Conservation (phyloP, 2,113 vertebrate species). For the Eolophus roseicapilla region DNA sequence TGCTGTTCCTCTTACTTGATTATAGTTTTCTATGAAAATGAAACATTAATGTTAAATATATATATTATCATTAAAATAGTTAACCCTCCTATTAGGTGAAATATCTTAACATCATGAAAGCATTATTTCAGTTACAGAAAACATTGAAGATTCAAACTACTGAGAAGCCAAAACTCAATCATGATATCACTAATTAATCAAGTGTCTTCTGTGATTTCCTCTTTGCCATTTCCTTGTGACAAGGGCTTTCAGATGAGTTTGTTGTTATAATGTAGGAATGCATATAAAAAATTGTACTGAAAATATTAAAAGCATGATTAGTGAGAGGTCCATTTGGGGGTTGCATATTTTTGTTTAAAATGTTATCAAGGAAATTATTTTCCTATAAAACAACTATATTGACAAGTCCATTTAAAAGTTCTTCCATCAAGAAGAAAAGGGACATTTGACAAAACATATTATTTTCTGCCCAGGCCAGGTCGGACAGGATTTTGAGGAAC, state of each 20-base stretch:
- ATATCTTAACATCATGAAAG: not conserved
- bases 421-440: not conserved
- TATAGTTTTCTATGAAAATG: not conserved
- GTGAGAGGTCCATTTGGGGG: not conserved
- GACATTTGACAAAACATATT: not conserved
- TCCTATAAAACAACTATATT: not conserved
- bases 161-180: not conserved
- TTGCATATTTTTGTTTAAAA: not conserved
- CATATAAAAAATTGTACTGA: not conserved
- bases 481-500: not conserved
- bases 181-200: not conserved
- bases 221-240: not conserved
- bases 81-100: not conserved
- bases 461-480: not conserved
- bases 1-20: not conserved
- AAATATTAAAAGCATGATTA: not conserved
- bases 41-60: not conserved
- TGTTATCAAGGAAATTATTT: not conserved
- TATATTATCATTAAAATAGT: not conserved
- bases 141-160: not conserved
- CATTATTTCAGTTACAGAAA: not conserved
- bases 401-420: not conserved
- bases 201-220: not conserved
- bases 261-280: not conserved
- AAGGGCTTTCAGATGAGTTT: not conserved